A percentile compares a stretch with the other conserved stretches of the same genome.
Evolutionary conservation across 2,113 vertebrate genomes (phyloP).

Genomic region (Pangasianodon hypophthalmus): DNA sequence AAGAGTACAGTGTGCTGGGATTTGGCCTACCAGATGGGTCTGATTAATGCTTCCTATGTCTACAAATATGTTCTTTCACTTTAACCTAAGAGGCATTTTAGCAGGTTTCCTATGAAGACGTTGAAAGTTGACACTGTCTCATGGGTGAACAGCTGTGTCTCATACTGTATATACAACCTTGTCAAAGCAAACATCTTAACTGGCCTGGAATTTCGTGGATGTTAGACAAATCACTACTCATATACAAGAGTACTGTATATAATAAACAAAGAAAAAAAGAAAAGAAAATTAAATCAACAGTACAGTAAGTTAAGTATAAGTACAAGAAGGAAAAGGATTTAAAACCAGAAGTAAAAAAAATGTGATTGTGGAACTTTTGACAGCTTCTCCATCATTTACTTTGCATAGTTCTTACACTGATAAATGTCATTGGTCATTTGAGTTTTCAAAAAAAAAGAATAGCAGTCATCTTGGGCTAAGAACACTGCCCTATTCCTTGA

Average conservation of each 20-base stretch:
- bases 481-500: constrained; percentile 72
- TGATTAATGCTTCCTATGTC: constrained; percentile 65
- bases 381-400: background rate
- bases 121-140: constrained; percentile 41
- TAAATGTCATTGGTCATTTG: background rate
- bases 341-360: background rate
- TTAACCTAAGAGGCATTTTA: constrained; percentile 46
- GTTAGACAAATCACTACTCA: constrained; percentile 12
- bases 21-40: constrained; percentile 51
- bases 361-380: background rate
- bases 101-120: constrained; percentile 45
- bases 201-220: constrained; percentile 36
- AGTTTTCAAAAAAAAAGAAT: background rate
- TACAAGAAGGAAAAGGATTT: background rate
- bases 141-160: constrained; percentile 41
- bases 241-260: constrained; percentile 35
- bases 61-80: constrained; percentile 64
- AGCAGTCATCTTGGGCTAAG: constrained; percentile 36
- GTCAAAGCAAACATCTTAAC: constrained; percentile 51
- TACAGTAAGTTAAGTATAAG: constrained; percentile 5
- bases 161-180: constrained; percentile 42
- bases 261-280: constrained; percentile 14
- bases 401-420: constrained; percentile 1
- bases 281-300: constrained; percentile 12
- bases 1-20: constrained; percentile 49